Percentiles rank a stretch among this genome's conserved stretches.
Evolutionary conservation across 2,888 invertebrate genomes (phyloP).

Genomic region (Trichopria drosophilae): DNA sequence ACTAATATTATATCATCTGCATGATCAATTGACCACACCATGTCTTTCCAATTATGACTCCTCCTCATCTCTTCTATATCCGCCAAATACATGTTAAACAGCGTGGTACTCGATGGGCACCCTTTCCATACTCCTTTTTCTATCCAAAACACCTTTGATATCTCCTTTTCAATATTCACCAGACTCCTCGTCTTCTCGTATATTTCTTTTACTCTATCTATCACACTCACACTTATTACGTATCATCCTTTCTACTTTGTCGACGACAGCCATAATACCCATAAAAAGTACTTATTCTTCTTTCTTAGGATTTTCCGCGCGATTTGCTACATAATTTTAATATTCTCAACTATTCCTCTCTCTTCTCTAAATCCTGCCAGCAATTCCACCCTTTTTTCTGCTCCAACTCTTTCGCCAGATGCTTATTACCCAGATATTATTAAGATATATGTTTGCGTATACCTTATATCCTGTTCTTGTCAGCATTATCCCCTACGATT

Average conservation of each 20-base stretch:
- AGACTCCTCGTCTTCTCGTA: conserved; percentile 4
- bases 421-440: too few relatives aligned
- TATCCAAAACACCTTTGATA: conserved; percentile 7
- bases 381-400: too few relatives aligned
- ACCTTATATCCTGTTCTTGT: conserved; percentile 13
- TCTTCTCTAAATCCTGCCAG: conserved; percentile 12
- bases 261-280: conserved; percentile 8
- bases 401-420: too few relatives aligned
- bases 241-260: too few relatives aligned
- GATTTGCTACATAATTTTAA: conserved; percentile 6
- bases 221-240: too few relatives aligned
- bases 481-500: conserved; percentile 2
- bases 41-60: conserved; percentile 1
- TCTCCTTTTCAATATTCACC: background rate
- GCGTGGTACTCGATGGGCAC: too few relatives aligned
- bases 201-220: too few relatives aligned
- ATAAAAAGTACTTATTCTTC: conserved; percentile 5
- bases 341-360: conserved; percentile 11
- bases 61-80: conserved; percentile 3
- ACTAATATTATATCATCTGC: too few relatives aligned
- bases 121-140: too few relatives aligned
- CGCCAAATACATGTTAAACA: too few relatives aligned
- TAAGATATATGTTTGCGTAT: conserved; percentile 2
- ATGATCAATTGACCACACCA: too few relatives aligned
- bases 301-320: background rate